These are phyloP conservation scores for Enteromius viviparus DNA, from an alignment of 2,797 vertebrate genomes.

Conservation along the genomic window DNA sequence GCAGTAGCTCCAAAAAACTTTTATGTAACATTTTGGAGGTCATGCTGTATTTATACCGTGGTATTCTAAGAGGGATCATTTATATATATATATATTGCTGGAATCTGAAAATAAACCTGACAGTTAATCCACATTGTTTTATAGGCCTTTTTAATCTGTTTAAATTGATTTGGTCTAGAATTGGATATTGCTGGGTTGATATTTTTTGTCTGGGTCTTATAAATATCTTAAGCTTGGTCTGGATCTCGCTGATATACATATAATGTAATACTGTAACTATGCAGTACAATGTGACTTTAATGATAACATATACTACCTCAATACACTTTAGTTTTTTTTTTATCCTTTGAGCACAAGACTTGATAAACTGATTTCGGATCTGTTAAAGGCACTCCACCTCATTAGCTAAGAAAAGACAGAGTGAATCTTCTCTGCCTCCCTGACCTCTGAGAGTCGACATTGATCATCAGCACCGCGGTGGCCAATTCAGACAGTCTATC, in stretches of 20 bases:
- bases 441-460: conserved; percentile 34
- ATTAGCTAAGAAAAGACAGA: conserved; percentile 38
- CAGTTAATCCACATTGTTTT: neutral
- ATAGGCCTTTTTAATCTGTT: neutral
- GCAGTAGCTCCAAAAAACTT: neutral
- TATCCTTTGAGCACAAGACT: neutral
- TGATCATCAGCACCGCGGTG: conserved; percentile 41
- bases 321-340: neutral
- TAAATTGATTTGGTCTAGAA: neutral
- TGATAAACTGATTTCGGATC: conserved; percentile 32
- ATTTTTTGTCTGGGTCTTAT: neutral
- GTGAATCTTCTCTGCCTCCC: neutral
- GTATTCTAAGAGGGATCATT: neutral
- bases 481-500: conserved; percentile 25
- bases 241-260: neutral
- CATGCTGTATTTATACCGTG: neutral
- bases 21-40: neutral
- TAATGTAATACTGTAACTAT: neutral
- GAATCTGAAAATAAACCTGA: neutral
- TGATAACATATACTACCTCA: neutral
- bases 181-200: neutral
- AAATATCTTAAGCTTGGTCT: neutral
- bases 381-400: conserved; percentile 38
- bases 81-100: neutral
- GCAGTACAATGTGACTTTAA: neutral